Conservation (phyloP, 2,113 vertebrate species). For the Tachysurus fulvidraco region DNA sequence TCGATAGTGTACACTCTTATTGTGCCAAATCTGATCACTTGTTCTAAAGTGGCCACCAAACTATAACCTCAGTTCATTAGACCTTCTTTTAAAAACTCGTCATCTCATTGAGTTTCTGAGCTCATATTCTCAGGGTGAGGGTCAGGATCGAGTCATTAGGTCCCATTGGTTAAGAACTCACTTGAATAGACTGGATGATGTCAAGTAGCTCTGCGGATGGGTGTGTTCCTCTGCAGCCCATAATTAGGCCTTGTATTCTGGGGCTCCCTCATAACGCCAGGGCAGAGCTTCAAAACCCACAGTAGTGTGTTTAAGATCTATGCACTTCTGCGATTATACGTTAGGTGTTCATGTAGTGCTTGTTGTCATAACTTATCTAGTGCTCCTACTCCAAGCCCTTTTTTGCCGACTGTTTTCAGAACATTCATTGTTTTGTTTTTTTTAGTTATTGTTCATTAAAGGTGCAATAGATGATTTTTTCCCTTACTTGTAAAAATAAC, state of each 20-base stretch:
- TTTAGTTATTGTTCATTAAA: background rate
- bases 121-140: constrained; percentile 5
- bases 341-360: constrained; percentile 5
- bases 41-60: background rate
- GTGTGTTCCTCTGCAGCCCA: constrained; percentile 33
- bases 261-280: background rate
- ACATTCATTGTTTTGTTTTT: too few relatives aligned
- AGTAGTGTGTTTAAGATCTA: constrained; percentile 31
- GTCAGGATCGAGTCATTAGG: background rate
- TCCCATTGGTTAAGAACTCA: constrained; percentile 2
- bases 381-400: background rate
- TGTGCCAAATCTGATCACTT: background rate
- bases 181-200: constrained; percentile 19
- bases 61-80: background rate
- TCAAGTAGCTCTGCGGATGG: constrained; percentile 24
- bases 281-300: constrained; percentile 32
- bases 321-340: constrained; percentile 28
- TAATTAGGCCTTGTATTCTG: constrained; percentile 40
- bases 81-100: background rate
- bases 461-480: too few relatives aligned
- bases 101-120: background rate
- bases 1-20: background rate
- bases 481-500: background rate
- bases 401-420: background rate
- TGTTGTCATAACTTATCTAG: constrained; percentile 3